Base-by-base conservation (phyloP, 1,140 invertebrate genomes). In the Lordiphosa mommai region DNA sequence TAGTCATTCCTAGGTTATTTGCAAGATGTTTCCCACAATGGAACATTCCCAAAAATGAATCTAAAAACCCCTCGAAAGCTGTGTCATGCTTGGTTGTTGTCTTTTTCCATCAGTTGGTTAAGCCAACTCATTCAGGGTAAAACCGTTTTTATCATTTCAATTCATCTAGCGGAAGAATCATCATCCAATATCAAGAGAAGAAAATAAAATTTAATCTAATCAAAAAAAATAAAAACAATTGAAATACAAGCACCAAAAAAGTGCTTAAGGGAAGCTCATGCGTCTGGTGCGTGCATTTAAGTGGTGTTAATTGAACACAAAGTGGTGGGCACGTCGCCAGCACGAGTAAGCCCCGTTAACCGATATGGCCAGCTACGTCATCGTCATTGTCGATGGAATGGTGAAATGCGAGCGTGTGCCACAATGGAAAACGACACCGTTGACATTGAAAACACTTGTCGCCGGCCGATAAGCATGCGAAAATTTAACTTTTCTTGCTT, bases 391-490 rank as follows among this genome's bases (percentile, higher is more conserved):
- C 58, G 29, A 37, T 61, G 46, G 17, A 23, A 44, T 80, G 74
- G 52, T 80, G 76, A 79, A 79, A 80, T 73, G 56, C 30, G 27
- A 38, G 4, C 44, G 48, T 50, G 44, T 17, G 49, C 5, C 23
- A 27, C 4, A 27, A 27, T 27, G 50, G 46, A 55, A 69, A 76
- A 76, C 76, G 76, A 80, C 76, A 71, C 77, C 53, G 29, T 82
- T 84, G 76, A 82, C 76, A 82, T 82, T 82, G 76, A 84, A 84
- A 84, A 36, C 48, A 36, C 44, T 29, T 20, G 50, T 33, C 30
- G 23, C 10, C 55, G 53, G 10, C 40, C 57, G 74, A 73, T 79
- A 73, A 79, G 64, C 70, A 57, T 41, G 43, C 61, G 57, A 71
- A 60, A 43, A 34, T 50, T 44, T 46, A 37, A 16, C 48, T n/a